phyloP scores from a whole-genome alignment of 2,888 invertebrate species.

The Hetaerina titia region DNA sequence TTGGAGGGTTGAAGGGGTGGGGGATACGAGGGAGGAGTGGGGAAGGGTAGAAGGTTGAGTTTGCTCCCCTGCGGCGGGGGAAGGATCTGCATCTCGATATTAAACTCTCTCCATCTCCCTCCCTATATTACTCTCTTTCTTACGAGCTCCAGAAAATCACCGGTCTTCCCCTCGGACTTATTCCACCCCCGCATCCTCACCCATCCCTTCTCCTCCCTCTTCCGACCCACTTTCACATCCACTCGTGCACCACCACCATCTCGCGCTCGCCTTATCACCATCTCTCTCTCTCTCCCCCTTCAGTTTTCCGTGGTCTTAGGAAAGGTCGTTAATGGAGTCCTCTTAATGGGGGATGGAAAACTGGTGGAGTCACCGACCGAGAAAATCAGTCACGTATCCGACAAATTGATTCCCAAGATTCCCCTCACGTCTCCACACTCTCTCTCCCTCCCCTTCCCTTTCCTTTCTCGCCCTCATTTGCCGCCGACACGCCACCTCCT shows the following conservation, averaged over 20 bases:
- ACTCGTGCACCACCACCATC: neutral
- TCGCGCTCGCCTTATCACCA: neutral
- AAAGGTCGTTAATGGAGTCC: slow-evolving; percentile 9
- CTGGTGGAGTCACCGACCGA: slow-evolving; percentile 39
- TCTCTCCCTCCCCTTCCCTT: neutral
- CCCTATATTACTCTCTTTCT: no score
- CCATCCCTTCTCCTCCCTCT: neutral
- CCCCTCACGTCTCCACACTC: slow-evolving; percentile 18
- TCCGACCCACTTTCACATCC: neutral
- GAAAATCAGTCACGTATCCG: slow-evolving; percentile 57
- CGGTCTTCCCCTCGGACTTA: no score
- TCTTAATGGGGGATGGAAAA: neutral
- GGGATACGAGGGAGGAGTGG: no score
- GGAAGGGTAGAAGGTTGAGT: no score
- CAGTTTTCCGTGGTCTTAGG: neutral
- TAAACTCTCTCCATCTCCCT: no score
- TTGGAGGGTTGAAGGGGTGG: no score
- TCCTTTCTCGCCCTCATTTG: neutral
- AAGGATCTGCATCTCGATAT: no score
- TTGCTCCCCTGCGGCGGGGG: no score
- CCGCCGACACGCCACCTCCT: neutral
- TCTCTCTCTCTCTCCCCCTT: neutral
- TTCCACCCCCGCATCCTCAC: no score
- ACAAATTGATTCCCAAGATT: slow-evolving; percentile 64
- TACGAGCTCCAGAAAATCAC: no score